A percentile compares a stretch with the other conserved stretches of the same genome.
These are phyloP conservation scores for Bujurquina vittata DNA, from an alignment of 2,113 vertebrate species.

Conservation along the genomic window DNA sequence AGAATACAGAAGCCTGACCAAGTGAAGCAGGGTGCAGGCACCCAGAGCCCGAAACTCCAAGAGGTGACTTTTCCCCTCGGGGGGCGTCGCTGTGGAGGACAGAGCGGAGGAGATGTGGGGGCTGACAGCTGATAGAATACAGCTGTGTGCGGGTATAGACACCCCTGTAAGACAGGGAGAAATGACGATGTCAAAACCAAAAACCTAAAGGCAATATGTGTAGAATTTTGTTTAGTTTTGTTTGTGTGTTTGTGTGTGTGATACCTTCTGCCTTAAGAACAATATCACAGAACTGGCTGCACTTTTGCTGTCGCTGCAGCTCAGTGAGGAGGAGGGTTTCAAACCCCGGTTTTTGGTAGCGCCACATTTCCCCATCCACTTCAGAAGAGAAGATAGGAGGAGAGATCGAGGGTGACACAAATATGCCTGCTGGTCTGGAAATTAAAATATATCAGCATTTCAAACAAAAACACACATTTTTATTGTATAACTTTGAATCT, in stretches of 20 bases:
- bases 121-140: constrained; percentile 88
- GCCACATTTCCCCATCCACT: constrained; percentile 68
- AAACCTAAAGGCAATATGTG: not conserved
- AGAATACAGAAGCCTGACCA: constrained; percentile 87
- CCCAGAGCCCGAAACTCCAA: constrained; percentile 83
- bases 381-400: not conserved
- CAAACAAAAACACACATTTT: not conserved
- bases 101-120: constrained; percentile 84
- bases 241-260: not conserved
- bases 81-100: constrained; percentile 52
- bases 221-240: not conserved
- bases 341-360: constrained; percentile 70
- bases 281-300: constrained; percentile 86
- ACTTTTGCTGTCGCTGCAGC: constrained; percentile 87
- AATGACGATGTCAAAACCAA: not conserved
- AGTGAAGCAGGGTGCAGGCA: constrained; percentile 79
- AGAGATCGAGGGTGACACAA: not conserved
- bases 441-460: not conserved
- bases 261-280: constrained; percentile 88
- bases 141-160: constrained; percentile 86
- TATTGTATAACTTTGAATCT: not conserved
- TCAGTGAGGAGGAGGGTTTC: constrained; percentile 73
- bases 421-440: not conserved
- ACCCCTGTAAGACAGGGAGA: constrained; percentile 76
- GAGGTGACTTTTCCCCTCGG: constrained; percentile 69